Base-by-base conservation (phyloP, 1,140 invertebrate genomes). In the Drosophila sechellia region DNA sequence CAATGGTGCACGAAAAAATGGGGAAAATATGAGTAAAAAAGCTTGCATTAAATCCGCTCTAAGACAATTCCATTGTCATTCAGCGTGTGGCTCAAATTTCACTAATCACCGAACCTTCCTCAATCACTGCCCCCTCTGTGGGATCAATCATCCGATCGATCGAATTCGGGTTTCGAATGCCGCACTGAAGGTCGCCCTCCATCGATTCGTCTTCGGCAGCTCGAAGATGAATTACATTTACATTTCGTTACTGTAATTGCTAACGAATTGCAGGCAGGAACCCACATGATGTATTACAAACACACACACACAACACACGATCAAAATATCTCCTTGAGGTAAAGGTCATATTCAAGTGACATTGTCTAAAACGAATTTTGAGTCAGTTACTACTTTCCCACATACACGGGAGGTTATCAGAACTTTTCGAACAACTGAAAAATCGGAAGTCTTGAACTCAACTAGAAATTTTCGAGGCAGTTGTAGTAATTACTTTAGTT, bases 41-140 rank as follows among this genome's bases (percentile, higher is more conserved):
- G 31, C 58, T 34, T 69, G 52, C 53, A 69, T 52, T 66, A 79
- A 81, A 86, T 86, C 83, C 75, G 49, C 48, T 64, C 55, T 87
- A 87, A 86, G 83, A 86, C 81, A 86, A 86, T 87, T 81, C 74
- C 61, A 77, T 60, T 76, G 83, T 83, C 83, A 86, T 86, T 86
- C 81, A 75, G 58, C 77, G 65, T 60, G 63, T 77, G 79, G 58
- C 63, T 81, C 79, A 53, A 81, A 81, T 81, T 81, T 81, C 79
- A 81, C 79, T 81, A 77, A 81, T 81, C 70, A 77, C 65, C 72
- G 69, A 76, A 56, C 43, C 61, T 70, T 70, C 66, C 42, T 31
- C 66, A 39, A 69, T 55, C 35, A 45, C 64, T 68, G 40, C 40
- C 50, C 66, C 52, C 52, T 37, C 64, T 68, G 65, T 34, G 64